A percentile compares a stretch with the other conserved stretches of the same genome.
These are phyloP conservation scores for Tetraodon nigroviridis DNA, from an alignment of 2,113 vertebrate species.

Conservation along the genomic window DNA sequence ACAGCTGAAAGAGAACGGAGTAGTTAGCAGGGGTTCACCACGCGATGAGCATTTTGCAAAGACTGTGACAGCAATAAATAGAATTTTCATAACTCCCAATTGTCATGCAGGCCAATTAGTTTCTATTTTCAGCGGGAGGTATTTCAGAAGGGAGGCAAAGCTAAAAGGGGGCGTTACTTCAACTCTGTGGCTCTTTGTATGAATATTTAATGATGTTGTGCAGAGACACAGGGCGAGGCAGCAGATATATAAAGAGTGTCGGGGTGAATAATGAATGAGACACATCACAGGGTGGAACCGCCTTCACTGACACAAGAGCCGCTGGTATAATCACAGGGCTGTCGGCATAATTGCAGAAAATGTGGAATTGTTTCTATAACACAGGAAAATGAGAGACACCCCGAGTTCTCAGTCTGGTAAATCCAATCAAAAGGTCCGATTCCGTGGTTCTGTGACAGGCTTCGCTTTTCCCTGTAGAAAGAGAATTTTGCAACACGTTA, in stretches of 20 bases:
- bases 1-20: no score
- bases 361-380: constrained; percentile 3
- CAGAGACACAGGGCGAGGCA: constrained; percentile 28
- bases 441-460: no score
- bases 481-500: no score
- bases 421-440: not conserved
- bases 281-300: constrained; percentile 17
- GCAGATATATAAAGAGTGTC: constrained; percentile 53
- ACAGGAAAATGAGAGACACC: constrained; percentile 6
- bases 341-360: constrained; percentile 10
- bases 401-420: constrained; percentile 17
- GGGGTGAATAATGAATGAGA: constrained; percentile 59
- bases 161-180: not conserved
- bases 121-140: not conserved
- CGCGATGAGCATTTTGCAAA: no score
- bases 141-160: constrained; percentile 5
- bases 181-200: constrained; percentile 38
- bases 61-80: no score
- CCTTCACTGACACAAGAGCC: constrained; percentile 30
- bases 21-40: no score
- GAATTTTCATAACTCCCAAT: no score
- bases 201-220: constrained; percentile 53
- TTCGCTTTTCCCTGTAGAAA: no score
- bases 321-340: constrained; percentile 13
- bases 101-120: not conserved